These are phyloP conservation scores for Pterobdella sp. DNA, from an alignment of 2,888 invertebrate species.

Conservation along the genomic window DNA sequence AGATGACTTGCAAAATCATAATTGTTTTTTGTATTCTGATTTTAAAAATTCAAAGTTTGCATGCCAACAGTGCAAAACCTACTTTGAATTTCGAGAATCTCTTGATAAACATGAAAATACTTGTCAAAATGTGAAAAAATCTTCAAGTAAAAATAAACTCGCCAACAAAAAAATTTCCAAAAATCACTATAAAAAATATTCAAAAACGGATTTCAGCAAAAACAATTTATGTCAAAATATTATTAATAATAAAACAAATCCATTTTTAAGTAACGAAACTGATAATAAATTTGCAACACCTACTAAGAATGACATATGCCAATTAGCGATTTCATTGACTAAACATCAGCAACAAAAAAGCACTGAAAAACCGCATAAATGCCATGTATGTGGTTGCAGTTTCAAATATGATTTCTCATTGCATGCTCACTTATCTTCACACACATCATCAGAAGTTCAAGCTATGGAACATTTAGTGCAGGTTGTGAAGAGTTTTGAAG, in stretches of 20 bases:
- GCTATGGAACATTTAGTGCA: conserved; percentile 20
- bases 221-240: neutral
- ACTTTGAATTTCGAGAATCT: conserved; percentile 12
- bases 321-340: no score
- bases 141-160: neutral
- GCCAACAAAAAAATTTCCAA: neutral
- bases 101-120: conserved; percentile 18
- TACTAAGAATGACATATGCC: no score
- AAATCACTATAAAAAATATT: neutral
- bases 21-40: conserved; percentile 8
- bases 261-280: no score
- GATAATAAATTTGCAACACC: no score
- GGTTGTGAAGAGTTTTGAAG: conserved; percentile 18
- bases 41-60: neutral
- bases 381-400: conserved; percentile 24
- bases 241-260: no score
- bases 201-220: neutral
- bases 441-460: conserved; percentile 12
- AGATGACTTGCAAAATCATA: conserved; percentile 25
- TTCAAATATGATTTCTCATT: conserved; percentile 33
- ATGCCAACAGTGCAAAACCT: conserved; percentile 20
- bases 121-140: neutral
- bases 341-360: no score
- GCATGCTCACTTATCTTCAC: conserved; percentile 28
- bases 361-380: conserved; percentile 25